Conservation (phyloP, 53 echinoderm and acorn worm species). For the Stichopus horrens region DNA sequence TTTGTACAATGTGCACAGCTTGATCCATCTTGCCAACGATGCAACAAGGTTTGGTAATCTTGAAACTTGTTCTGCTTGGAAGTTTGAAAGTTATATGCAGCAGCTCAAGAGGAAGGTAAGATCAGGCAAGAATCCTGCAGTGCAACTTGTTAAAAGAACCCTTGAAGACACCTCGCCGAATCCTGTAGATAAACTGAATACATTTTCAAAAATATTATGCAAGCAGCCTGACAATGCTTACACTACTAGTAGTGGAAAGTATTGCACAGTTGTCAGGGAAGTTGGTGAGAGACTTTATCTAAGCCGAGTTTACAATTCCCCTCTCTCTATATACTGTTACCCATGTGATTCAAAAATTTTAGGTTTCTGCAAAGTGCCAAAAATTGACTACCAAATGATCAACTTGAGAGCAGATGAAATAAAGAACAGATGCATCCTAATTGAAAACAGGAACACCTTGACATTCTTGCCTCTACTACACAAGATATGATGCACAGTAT, state of each 20-base stretch:
- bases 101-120: slow-evolving; percentile 59
- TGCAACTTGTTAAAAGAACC: background rate
- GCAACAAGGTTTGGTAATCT: slow-evolving; percentile 53
- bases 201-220: background rate
- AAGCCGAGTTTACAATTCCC: background rate
- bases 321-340: background rate
- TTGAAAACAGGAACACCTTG: background rate
- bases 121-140: slow-evolving; percentile 59
- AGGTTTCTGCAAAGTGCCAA: background rate
- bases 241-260: background rate
- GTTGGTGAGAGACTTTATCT: background rate
- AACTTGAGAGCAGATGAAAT: background rate
- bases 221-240: slow-evolving; percentile 17
- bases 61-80: slow-evolving; percentile 61
- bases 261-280: background rate
- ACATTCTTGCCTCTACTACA: background rate
- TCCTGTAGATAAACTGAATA: background rate
- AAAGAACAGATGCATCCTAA: background rate
- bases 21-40: slow-evolving; percentile 67
- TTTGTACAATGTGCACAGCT: slow-evolving; percentile 69
- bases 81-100: slow-evolving; percentile 71
- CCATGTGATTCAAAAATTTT: background rate
- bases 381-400: background rate
- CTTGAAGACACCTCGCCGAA: background rate
- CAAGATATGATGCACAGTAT: background rate